Evolutionary conservation across 2,888 invertebrate genomes (phyloP).

Genomic region (Clanis bilineata): DNA sequence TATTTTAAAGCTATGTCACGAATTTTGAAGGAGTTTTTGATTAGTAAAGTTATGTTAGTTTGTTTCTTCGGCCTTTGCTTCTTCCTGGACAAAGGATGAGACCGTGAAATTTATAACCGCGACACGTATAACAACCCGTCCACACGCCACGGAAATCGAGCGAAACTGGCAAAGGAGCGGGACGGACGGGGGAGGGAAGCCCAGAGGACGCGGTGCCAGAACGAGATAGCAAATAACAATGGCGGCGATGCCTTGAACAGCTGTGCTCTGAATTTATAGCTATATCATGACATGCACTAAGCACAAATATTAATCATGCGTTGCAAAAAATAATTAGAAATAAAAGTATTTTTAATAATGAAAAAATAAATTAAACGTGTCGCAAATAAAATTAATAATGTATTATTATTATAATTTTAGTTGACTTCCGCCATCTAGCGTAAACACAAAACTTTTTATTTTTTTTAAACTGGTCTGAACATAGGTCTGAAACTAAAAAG

Average conservation of each 20-base stretch:
- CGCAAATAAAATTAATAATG: background rate
- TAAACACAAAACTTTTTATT: background rate
- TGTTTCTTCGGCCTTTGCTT: slow-evolving; percentile 43
- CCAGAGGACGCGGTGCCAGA: slow-evolving; percentile 44
- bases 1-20: slow-evolving; percentile 49
- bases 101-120: slow-evolving; percentile 58
- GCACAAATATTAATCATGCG: background rate
- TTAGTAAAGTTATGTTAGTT: slow-evolving; percentile 28
- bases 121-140: slow-evolving; percentile 47
- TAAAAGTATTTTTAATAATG: background rate
- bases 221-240: slow-evolving; percentile 66
- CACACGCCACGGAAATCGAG: slow-evolving; percentile 68
- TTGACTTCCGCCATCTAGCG: slow-evolving; percentile 10
- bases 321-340: background rate
- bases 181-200: slow-evolving; percentile 43
- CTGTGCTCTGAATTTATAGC: slow-evolving; percentile 40
- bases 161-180: slow-evolving; percentile 65
- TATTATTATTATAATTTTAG: background rate
- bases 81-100: slow-evolving; percentile 75
- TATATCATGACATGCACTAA: background rate
- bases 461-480: too few species aligned
- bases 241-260: slow-evolving; percentile 72
- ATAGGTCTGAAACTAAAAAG: too few species aligned
- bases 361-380: background rate
- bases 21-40: slow-evolving; percentile 30